Conservation (phyloP, 1,140 invertebrate species). For the Andrena cerasifolii region DNA sequence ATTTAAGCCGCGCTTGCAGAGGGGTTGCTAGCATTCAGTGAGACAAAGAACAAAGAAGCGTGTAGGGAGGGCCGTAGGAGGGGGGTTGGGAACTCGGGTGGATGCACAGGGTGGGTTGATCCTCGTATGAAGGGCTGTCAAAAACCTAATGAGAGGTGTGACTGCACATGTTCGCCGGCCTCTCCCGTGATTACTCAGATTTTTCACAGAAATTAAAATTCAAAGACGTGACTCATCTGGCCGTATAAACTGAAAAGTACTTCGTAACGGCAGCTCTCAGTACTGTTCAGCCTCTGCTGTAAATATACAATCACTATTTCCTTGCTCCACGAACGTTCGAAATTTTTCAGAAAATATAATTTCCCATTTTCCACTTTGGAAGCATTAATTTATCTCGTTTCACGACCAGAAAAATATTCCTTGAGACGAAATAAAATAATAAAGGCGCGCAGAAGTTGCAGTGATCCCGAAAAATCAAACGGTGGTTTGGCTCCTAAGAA, state of each 20-base stretch:
- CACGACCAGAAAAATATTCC: no score
- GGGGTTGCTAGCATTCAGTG: constrained; percentile 77
- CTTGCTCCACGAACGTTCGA: no score
- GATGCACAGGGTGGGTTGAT: constrained; percentile 80
- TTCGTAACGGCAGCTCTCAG: background rate
- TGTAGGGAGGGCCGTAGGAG: constrained; percentile 67
- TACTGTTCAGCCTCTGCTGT: no score
- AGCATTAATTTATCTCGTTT: no score
- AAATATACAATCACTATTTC: no score
- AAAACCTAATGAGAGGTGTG: constrained; percentile 83
- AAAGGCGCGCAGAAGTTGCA: background rate
- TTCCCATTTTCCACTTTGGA: no score
- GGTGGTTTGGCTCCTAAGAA: background rate
- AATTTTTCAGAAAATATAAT: no score
- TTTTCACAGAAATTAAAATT: constrained; percentile 75
- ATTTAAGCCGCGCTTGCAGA: constrained; percentile 72
- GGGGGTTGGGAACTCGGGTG: constrained; percentile 71
- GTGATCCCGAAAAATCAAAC: background rate
- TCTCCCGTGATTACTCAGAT: constrained; percentile 77
- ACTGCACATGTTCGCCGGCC: constrained; percentile 81
- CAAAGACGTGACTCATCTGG: constrained; percentile 74
- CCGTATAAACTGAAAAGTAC: constrained; percentile 48
- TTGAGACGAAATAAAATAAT: no score
- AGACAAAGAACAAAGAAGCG: constrained; percentile 81
- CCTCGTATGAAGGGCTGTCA: constrained; percentile 82